Conservation (phyloP, 1,140 invertebrate genomes). For the Zaprionus kolodkinae region DNA sequence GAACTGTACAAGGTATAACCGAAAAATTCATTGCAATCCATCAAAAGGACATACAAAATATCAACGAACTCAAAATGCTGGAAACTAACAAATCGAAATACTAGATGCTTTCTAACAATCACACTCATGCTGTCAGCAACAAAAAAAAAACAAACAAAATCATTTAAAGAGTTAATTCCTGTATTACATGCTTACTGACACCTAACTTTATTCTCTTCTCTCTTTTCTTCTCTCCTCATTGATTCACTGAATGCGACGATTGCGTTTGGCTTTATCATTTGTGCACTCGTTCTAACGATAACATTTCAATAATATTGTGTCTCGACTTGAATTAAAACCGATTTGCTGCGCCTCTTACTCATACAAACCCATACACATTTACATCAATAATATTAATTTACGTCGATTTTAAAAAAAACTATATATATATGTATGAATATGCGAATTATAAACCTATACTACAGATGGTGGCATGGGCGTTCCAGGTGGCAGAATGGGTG, state of each 20-base stretch:
- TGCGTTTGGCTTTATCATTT: constrained; percentile 66
- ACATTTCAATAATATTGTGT: constrained; percentile 52
- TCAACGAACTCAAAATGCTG: constrained; percentile 7
- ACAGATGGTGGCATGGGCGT: constrained; percentile 83
- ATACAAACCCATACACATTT: constrained; percentile 35
- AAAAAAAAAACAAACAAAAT: constrained; percentile 1
- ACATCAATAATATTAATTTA: constrained; percentile 3
- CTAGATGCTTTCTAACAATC: constrained; percentile 42
- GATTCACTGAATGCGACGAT: constrained; percentile 59
- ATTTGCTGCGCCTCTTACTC: constrained; percentile 63
- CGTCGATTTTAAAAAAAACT: constrained; percentile 21
- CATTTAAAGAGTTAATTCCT: constrained; percentile 21
- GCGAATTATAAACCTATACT: constrained; percentile 68
- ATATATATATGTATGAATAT: constrained; percentile 56
- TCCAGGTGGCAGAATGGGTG: constrained; percentile 84
- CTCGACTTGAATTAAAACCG: constrained; percentile 34
- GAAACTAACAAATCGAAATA: constrained; percentile 39
- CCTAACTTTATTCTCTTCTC: constrained; percentile 38
- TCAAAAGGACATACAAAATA: constrained; percentile 2
- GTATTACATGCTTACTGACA: constrained; percentile 57
- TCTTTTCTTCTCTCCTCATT: constrained; percentile 45
- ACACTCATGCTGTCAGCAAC: constrained; percentile 22
- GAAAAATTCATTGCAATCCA: constrained; percentile 21
- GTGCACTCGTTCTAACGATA: constrained; percentile 49
- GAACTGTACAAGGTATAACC: constrained; percentile 94